Conservation (phyloP, 2,113 vertebrate genomes). For the Toxostoma redivivum region DNA sequence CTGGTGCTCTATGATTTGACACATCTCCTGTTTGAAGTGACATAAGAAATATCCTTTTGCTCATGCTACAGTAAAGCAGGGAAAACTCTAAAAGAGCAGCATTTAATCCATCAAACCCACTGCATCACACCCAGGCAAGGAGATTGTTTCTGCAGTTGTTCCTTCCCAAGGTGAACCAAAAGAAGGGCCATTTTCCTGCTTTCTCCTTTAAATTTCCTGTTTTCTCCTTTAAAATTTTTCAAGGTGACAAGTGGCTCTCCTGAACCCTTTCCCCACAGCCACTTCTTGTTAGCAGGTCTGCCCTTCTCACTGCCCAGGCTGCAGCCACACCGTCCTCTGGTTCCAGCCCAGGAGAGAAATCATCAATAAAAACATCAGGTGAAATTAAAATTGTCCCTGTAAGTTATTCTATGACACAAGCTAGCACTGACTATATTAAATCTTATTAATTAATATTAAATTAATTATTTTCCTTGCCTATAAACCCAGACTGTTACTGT, state of each 20-base stretch:
- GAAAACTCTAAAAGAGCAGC: not conserved
- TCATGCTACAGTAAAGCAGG: not conserved
- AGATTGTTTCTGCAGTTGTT: not conserved
- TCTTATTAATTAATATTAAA: conserved; percentile 24
- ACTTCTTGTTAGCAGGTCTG: not conserved
- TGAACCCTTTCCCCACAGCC: not conserved
- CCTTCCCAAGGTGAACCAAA: not conserved
- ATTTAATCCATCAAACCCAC: not conserved
- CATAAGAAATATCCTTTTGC: not conserved
- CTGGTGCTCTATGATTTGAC: not conserved
- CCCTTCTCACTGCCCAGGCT: not conserved
- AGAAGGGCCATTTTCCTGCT: not conserved
- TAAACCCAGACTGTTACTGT: not conserved
- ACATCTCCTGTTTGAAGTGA: not conserved
- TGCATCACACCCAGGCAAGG: not conserved
- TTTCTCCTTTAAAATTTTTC: not conserved
- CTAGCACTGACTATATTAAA: not conserved
- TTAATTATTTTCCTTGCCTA: conserved; percentile 1
- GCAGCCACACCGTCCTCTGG: not conserved
- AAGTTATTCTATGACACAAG: not conserved
- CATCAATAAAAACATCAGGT: not conserved
- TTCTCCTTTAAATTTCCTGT: not conserved
- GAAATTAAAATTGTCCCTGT: conserved; percentile 30
- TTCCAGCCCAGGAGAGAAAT: not conserved
- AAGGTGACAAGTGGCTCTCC: not conserved